Evolutionary conservation across 2,113 vertebrate genomes (phyloP), one percentile per base, ranked within the genome.

Genomic region (Osmerus eperlanus): DNA sequence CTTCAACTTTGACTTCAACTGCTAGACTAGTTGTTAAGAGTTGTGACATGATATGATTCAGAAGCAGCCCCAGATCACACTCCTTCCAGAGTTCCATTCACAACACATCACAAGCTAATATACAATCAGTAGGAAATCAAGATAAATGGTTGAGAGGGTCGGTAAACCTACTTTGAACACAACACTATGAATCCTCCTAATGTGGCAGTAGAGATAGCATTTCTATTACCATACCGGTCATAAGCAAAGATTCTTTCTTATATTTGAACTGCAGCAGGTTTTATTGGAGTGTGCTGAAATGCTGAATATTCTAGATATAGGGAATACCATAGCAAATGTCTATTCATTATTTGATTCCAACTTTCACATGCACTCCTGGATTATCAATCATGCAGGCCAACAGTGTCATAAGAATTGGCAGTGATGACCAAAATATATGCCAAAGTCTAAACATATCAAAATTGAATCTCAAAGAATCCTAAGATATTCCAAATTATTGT

Each of bases 181-280:
- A 12, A 56, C 21, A 32, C 28, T 36, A 55, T 69, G 68, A 67
- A 51, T 65, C 23, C 67, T 19, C 65, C 18, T 52, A 28, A 63
- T 63, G 61, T 18, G 5, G 36, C n/a, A 52, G 65, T 3, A 12
- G 4, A 52, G 41, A 67, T 52, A 14, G 65, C 65, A 53, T 18
- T 16, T 51, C 19, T 47, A 23, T 23, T 47, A 67, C 4, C n/a
- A 21, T 18, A 59, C 7, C 56, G 6, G 56, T n/a, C 19, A 11
- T 6, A n/a, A 47, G 36, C 19, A 53, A 52, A 51, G 14, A 13
- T 36, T 18, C 52, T 29, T 16, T 21, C 58, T 69, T 41, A 53
- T 63, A n/a, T 61, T 13, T 23, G n/a, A 13, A 6, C 59, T 21
- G 32, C 32, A 6, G 32, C 32, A 36, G 4, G 4, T 36, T 36